These are phyloP conservation scores for Paramormyrops kingsleyae DNA, from an alignment of 2,113 vertebrate genomes.

Conservation along the genomic window DNA sequence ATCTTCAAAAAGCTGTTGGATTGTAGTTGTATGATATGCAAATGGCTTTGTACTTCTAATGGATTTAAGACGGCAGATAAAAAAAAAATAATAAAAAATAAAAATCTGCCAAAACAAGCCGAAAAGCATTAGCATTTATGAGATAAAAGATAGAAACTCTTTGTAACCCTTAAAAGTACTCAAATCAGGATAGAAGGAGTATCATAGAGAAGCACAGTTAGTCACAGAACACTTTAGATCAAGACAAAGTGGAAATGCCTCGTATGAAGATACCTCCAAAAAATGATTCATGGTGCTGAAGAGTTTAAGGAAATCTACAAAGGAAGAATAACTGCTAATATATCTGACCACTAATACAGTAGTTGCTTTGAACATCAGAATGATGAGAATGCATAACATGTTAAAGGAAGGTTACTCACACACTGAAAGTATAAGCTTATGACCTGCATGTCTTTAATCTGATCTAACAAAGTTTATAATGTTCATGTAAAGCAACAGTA, in stretches of 20 bases:
- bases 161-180: background rate
- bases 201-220: background rate
- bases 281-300: background rate
- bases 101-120: background rate
- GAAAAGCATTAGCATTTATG: background rate
- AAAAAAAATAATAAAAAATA: background rate
- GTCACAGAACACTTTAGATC: background rate
- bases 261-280: background rate
- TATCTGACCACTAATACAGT: background rate
- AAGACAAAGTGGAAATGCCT: background rate
- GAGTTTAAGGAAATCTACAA: background rate
- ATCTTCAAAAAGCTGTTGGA: background rate
- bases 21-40: background rate
- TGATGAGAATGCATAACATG: background rate
- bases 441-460: background rate
- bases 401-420: background rate
- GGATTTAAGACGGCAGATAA: background rate
- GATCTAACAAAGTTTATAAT: background rate
- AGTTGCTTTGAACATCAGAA: background rate
- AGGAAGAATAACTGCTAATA: background rate
- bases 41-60: background rate
- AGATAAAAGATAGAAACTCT: background rate
- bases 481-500: background rate
- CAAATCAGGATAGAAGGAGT: background rate
- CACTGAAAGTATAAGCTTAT: background rate